Conservation (phyloP, 2,113 vertebrate species). For the Nycticebus coucang region DNA sequence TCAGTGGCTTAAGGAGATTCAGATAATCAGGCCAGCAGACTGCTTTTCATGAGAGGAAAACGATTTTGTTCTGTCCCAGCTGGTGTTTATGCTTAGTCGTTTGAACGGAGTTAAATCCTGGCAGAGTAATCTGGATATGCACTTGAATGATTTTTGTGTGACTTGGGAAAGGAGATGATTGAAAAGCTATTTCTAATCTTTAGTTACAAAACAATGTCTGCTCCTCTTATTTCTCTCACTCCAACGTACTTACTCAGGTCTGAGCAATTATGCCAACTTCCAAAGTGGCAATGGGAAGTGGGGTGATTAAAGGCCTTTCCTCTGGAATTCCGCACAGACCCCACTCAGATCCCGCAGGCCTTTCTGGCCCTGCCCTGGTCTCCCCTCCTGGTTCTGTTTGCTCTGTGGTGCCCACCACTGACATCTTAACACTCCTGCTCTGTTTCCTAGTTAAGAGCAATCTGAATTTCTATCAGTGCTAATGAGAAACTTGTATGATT, state of each 20-base stretch:
- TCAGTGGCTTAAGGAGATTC: constrained; percentile 60
- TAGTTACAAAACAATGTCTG: constrained; percentile 54
- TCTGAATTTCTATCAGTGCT: constrained; percentile 29
- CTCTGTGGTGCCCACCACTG: neutral
- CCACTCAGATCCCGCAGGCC: neutral
- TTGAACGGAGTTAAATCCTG: constrained; percentile 58
- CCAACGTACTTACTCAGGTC: neutral
- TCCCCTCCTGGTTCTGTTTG: neutral
- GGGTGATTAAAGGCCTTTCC: neutral
- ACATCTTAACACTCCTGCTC: constrained; percentile 22
- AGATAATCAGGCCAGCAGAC: neutral
- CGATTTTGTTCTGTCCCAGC: neutral
- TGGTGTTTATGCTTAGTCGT: constrained; percentile 28
- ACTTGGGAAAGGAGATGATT: constrained; percentile 22
- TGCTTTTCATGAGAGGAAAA: constrained; percentile 46
- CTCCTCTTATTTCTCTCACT: constrained; percentile 1
- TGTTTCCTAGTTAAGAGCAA: constrained; percentile 40
- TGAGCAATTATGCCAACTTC: constrained; percentile 20
- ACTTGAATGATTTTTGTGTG: constrained; percentile 51
- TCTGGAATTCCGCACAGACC: neutral
- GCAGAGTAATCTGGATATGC: neutral
- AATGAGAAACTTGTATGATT: constrained; percentile 57
- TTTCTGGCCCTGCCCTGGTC: neutral
- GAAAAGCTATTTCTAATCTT: constrained; percentile 61
- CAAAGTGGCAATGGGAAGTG: neutral